These are phyloP conservation scores for Bufotes viridis DNA, from an alignment of 2,797 vertebrate genomes.

Conservation along the genomic window DNA sequence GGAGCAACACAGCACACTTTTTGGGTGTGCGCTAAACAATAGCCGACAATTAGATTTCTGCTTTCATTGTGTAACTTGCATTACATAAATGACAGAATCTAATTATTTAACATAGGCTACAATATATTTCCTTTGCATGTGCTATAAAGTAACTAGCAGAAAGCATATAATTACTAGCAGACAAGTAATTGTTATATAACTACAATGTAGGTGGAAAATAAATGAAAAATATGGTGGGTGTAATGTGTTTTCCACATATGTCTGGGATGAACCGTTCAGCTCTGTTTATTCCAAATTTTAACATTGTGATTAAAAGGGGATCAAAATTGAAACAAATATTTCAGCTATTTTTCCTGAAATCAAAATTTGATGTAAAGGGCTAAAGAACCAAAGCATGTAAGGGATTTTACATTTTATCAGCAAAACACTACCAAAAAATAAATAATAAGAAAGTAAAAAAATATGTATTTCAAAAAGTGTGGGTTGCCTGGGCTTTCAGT, in stretches of 20 bases:
- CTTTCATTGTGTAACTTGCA: not conserved
- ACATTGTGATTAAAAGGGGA: not conserved
- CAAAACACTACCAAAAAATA: not conserved
- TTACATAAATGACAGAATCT: not conserved
- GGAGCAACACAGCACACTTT: not conserved
- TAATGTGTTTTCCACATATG: not conserved
- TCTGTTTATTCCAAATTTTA: not conserved
- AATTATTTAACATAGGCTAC: not conserved
- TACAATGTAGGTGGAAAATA: not conserved
- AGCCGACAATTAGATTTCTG: not conserved
- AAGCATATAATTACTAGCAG: conserved; percentile 15
- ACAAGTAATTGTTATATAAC: conserved; percentile 9
- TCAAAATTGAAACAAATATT: not conserved
- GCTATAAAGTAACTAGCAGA: not conserved
- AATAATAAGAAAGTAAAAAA: not conserved
- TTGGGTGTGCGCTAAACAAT: not conserved
- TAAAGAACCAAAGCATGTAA: not conserved
- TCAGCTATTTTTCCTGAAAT: not conserved
- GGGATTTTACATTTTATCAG: not conserved
- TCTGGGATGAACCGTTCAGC: not conserved
- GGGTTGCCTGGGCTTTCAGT: too few species aligned
- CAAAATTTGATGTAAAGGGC: not conserved
- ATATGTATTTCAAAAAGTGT: not conserved
- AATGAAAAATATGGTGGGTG: conserved; percentile 15
- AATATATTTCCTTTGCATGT: not conserved